Percentiles rank a stretch among this genome's conserved stretches.
Conservation (phyloP, 2,113 vertebrate species). For the Alethe castanea region DNA sequence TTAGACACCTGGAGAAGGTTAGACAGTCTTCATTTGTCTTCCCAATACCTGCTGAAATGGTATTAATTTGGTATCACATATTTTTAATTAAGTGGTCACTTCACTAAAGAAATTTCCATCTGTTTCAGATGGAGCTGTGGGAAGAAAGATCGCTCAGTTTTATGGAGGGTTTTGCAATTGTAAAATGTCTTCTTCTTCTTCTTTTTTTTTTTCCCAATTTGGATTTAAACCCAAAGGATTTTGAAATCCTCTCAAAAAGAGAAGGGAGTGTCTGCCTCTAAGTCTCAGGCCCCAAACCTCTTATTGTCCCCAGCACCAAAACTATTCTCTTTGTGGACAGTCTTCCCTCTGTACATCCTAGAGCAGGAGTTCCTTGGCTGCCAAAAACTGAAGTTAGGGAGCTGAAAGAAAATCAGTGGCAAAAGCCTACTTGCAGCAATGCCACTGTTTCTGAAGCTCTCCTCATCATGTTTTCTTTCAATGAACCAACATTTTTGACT, state of each 20-base stretch:
- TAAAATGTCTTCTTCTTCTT: background rate
- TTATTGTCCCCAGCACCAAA: background rate
- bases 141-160: conserved; percentile 12
- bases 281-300: background rate
- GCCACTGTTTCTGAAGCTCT: background rate
- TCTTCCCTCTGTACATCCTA: background rate
- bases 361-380: background rate
- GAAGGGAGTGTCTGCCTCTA: background rate
- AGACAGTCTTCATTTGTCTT: background rate
- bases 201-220: background rate
- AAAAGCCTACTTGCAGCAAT: background rate
- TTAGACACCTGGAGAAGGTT: conserved; percentile 19
- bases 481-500: background rate
- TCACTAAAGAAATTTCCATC: conserved; percentile 32
- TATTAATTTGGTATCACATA: conserved; percentile 9
- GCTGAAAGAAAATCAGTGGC: background rate
- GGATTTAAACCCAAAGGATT: conserved; percentile 37
- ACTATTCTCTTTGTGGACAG: background rate
- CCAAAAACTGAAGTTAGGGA: background rate
- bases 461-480: background rate
- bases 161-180: conserved; percentile 45
- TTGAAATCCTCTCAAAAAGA: conserved; percentile 18
- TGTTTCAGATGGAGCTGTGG: conserved; percentile 35
- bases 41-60: conserved; percentile 10
- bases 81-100: conserved; percentile 44